Percentiles rank a stretch among this genome's conserved stretches.
These are phyloP conservation scores for Heliconius himera DNA, from an alignment of 1,140 invertebrate genomes.

Conservation along the genomic window DNA sequence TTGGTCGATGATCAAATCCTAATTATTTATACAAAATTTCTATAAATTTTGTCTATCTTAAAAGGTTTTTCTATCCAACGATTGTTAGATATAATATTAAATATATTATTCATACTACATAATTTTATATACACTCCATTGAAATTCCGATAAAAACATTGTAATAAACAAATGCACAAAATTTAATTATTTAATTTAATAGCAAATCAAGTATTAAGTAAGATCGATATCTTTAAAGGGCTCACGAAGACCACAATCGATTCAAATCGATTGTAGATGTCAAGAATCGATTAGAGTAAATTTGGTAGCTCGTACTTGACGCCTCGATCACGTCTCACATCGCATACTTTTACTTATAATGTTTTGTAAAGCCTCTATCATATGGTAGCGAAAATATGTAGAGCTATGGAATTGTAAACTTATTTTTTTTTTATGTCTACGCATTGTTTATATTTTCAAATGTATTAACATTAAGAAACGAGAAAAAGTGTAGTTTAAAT, in stretches of 20 bases:
- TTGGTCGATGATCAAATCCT: too few relatives aligned
- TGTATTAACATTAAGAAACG: too few relatives aligned
- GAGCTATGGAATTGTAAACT: neutral
- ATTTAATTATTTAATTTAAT: neutral
- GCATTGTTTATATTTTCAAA: too few relatives aligned
- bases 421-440: too few relatives aligned
- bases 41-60: too few relatives aligned
- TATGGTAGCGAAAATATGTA: neutral
- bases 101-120: too few relatives aligned
- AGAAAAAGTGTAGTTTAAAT: too few relatives aligned
- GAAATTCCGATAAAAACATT: too few relatives aligned
- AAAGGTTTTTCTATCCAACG: too few relatives aligned
- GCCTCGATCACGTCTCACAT: slow-evolving; percentile 32
- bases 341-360: slow-evolving; percentile 35
- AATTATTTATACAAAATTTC: too few relatives aligned
- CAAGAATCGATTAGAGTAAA: slow-evolving; percentile 49
- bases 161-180: neutral
- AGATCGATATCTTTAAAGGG: slow-evolving; percentile 29
- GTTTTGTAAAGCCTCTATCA: slow-evolving; percentile 17
- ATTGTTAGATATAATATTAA: too few relatives aligned
- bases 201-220: slow-evolving; percentile 1
- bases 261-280: slow-evolving; percentile 41
- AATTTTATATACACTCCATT: too few relatives aligned
- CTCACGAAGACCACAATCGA: slow-evolving; percentile 16
- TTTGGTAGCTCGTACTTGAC: slow-evolving; percentile 34